A percentile compares a stretch with the other conserved stretches of the same genome.
Evolutionary conservation across 2,797 vertebrate species (phyloP).

Genomic region (Diplodus puntazzo): DNA sequence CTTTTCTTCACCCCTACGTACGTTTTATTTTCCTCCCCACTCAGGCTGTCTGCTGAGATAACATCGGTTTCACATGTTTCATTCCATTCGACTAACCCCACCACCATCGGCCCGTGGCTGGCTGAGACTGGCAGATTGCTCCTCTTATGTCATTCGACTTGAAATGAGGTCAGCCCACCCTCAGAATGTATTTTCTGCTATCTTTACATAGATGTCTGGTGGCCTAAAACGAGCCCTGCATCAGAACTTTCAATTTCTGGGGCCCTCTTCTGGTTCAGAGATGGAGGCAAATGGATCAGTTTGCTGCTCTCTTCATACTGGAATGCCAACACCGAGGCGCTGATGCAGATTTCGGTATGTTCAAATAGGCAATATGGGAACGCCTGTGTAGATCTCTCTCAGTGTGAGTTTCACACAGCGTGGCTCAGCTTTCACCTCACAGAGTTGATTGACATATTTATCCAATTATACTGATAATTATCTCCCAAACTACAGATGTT

Average conservation of each 20-base stretch:
- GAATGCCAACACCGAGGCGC: constrained; percentile 17
- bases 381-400: constrained; percentile 5
- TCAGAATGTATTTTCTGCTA: constrained; percentile 59
- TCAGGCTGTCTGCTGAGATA: constrained; percentile 38
- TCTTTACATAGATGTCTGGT: constrained; percentile 60
- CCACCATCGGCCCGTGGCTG: constrained; percentile 27
- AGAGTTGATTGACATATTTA: constrained; percentile 54
- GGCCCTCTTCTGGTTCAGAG: constrained; percentile 34
- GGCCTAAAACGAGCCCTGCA: constrained; percentile 32
- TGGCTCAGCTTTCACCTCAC: constrained; percentile 32
- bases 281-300: constrained; percentile 28
- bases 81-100: constrained; percentile 36
- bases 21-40: constrained; percentile 15
- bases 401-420: constrained; percentile 5
- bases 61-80: constrained; percentile 47
- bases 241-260: constrained; percentile 44
- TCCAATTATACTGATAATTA: constrained; percentile 53
- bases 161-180: constrained; percentile 57
- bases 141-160: constrained; percentile 55
- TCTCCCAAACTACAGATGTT: constrained; percentile 38
- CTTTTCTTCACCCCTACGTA: constrained; percentile 40
- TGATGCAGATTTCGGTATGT: constrained; percentile 20
- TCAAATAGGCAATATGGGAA: constrained; percentile 10
- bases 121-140: constrained; percentile 49
- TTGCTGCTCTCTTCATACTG: constrained; percentile 26